Base-by-base conservation (phyloP, 2,113 vertebrate species). In the Boulengeromyrus knoepffleri region DNA sequence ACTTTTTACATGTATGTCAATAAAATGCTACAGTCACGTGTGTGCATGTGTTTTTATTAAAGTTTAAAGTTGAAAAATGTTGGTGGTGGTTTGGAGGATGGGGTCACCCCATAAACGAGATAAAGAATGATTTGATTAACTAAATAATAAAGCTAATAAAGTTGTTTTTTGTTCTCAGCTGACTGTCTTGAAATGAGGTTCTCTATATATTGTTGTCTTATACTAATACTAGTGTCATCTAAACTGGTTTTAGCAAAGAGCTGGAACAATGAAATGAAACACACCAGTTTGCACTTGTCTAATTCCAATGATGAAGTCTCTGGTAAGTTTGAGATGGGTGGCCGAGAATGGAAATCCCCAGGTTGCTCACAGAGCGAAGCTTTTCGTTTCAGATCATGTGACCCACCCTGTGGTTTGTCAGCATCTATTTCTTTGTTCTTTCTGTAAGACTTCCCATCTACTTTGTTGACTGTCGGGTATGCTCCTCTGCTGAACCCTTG, bases 311-410 rank as follows among this genome's bases (percentile, higher is more conserved):
- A 9, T 62, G 17, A 17, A 31, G n/a, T 52, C 6, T 31, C 9
- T 45, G 36, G 31, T 39, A 39, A 45, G 27, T 87, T 17, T 52
- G 42, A 53, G 49, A 47, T 87, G 31, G 31, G 39, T 19, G 80
- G 42, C 36, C 36, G 3, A 66, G 89, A 90, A 91, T 90, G 93
- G 93, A 94, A 95, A 93, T 91, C 92, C 92, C 45, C 36, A 77
- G 53, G 19, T 50, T 90, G 87, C 88, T 93, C 90, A 87, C 89
- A 19, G 49, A 53, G 58, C 21, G 62, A n/a, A 56, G 93, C 91
- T 94, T 96, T 93, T 95, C 93, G 91, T 93, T 96, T 94, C n/a
- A 52, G 7, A 87, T 94, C 95, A 96, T 92, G 95, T 95, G 95
- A 96, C 94, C 90, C 70, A 15, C 80, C 85, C 92, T 96, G 95